phyloP scores from a whole-genome alignment of 2,797 vertebrate genomes.

The Anableps anableps region DNA sequence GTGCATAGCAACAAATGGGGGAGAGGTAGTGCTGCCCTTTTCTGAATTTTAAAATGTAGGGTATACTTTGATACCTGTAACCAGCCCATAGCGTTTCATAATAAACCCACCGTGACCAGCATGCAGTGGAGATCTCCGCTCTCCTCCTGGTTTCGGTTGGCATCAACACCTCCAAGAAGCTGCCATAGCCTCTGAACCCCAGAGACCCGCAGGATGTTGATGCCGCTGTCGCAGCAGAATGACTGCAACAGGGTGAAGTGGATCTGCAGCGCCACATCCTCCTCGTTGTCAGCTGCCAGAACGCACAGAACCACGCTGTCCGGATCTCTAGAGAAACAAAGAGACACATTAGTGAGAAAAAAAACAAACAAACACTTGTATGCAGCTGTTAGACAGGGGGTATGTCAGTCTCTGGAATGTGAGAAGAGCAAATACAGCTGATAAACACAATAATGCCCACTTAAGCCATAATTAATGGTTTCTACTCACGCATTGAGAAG shows the following conservation, averaged over 20 bases:
- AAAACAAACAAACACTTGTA: background rate
- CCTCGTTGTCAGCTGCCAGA: constrained; percentile 86
- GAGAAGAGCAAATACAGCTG: background rate
- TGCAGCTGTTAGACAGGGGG: background rate
- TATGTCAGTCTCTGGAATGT: background rate
- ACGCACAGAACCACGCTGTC: constrained; percentile 92
- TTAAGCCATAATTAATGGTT: background rate
- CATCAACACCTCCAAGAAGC: constrained; percentile 78
- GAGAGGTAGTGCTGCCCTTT: background rate
- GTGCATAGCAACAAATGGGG: background rate
- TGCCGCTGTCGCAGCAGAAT: constrained; percentile 92
- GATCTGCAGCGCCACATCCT: constrained; percentile 90
- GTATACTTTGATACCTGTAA: background rate
- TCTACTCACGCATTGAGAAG: constrained; percentile 88
- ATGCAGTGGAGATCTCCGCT: constrained; percentile 89
- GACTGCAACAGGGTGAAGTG: constrained; percentile 95
- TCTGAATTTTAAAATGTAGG: background rate
- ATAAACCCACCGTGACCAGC: constrained; percentile 88
- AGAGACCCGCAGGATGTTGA: constrained; percentile 88
- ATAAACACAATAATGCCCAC: background rate
- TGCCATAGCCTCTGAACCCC: constrained; percentile 85
- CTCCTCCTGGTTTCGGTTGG: constrained; percentile 79
- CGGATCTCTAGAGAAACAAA: constrained; percentile 83
- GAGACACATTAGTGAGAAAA: background rate
- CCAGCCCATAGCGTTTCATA: background rate